Conservation (phyloP, 2,888 invertebrate species). For the Caenorhabditis sp. region DNA sequence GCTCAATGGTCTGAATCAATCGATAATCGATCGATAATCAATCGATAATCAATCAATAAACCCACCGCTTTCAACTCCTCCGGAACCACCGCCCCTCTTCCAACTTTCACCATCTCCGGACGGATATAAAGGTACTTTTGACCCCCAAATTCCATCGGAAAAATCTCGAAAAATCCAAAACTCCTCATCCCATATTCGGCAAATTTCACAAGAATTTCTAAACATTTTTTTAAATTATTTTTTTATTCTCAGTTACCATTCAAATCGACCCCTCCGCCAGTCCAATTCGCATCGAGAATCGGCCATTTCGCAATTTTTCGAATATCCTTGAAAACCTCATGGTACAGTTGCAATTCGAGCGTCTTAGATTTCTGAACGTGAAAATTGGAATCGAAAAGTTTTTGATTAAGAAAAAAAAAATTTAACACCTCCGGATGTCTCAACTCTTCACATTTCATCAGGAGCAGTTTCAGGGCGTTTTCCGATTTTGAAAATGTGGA, state of each 20-base stretch:
- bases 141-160: no score
- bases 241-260: not conserved
- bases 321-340: slow-evolving; percentile 1
- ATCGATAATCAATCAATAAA: no score
- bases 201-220: not conserved
- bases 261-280: not conserved
- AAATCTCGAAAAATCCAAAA: no score
- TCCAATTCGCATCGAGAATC: slow-evolving; percentile 10
- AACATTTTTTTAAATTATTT: not conserved
- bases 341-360: not conserved
- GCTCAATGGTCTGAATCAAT: no score
- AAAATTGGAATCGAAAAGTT: no score
- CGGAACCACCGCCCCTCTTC: no score
- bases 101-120: no score
- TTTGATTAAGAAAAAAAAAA: not conserved
- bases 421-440: not conserved
- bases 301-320: slow-evolving; percentile 1
- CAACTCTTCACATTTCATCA: slow-evolving; percentile 10
- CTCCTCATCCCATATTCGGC: no score
- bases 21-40: no score
- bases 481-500: slow-evolving; percentile 9
- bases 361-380: not conserved
- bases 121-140: no score
- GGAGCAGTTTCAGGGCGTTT: slow-evolving; percentile 6
- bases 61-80: no score